These are phyloP conservation scores for Microtus richardsoni DNA, from an alignment of 2,113 vertebrate genomes.

Conservation along the genomic window DNA sequence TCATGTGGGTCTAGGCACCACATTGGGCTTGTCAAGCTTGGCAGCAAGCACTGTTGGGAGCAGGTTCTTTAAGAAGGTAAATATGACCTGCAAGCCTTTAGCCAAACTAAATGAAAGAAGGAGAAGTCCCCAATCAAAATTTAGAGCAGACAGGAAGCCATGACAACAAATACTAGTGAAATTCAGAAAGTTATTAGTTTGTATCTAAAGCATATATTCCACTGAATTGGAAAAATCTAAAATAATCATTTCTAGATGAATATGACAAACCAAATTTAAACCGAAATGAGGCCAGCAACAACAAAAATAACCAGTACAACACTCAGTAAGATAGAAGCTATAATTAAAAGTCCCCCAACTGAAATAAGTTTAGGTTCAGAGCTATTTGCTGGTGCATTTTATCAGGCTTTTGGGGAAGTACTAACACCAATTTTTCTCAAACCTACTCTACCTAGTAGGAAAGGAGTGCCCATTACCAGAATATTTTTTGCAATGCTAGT, in stretches of 20 bases:
- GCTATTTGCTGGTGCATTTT: not conserved
- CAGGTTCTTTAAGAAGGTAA: not conserved
- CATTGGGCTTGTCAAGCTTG: not conserved
- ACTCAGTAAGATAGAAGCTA: not conserved
- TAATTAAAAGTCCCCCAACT: not conserved
- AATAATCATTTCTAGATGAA: not conserved
- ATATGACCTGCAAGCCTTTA: not conserved
- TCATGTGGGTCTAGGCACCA: no score
- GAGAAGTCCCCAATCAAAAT: not conserved
- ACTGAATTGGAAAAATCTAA: not conserved
- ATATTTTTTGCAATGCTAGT: not conserved
- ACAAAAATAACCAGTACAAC: not conserved
- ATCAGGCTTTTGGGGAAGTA: not conserved
- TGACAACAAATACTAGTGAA: not conserved
- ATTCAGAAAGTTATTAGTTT: not conserved
- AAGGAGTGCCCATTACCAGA: not conserved
- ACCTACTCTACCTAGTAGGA: not conserved
- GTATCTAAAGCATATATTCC: not conserved
- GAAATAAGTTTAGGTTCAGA: not conserved
- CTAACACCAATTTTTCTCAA: not conserved
- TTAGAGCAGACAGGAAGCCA: not conserved
- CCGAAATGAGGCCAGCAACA: not conserved
- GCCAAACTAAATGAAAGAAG: not conserved
- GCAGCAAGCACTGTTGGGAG: not conserved
- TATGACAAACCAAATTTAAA: not conserved